A percentile compares a stretch with the other conserved stretches of the same genome.
phyloP scores from a whole-genome alignment of 2,113 vertebrate species.

The Takifugu bimaculatus region DNA sequence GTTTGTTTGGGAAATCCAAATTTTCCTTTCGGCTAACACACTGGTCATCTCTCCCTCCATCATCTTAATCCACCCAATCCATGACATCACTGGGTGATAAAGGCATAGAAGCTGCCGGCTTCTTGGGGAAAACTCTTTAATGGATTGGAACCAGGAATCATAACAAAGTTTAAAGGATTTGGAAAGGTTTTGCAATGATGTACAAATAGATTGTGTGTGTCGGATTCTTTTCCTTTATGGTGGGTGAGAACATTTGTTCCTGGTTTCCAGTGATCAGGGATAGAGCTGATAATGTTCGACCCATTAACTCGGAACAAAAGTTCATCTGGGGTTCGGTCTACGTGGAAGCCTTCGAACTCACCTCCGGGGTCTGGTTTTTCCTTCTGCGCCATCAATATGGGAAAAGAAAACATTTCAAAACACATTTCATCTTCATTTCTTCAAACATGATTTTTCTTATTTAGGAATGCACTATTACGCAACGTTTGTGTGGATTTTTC shows the following conservation, averaged over 20 bases:
- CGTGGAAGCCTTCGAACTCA: conserved; percentile 9
- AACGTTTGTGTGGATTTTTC: conserved; percentile 20
- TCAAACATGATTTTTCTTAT: conserved; percentile 16
- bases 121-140: conserved; percentile 51
- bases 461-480: conserved; percentile 35
- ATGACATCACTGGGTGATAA: conserved; percentile 66
- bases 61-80: conserved; percentile 52
- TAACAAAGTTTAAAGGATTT: conserved; percentile 65
- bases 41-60: conserved; percentile 39
- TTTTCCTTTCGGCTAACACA: conserved; percentile 49
- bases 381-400: neutral
- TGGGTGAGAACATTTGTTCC: conserved; percentile 54
- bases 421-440: neutral
- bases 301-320: conserved; percentile 32
- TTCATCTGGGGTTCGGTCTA: conserved; percentile 27
- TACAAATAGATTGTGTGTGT: conserved; percentile 38
- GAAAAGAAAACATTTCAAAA: no score
- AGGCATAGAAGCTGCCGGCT: conserved; percentile 31
- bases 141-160: conserved; percentile 43
- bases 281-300: conserved; percentile 33
- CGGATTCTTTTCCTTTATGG: conserved; percentile 46
- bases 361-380: neutral
- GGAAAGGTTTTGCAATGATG: conserved; percentile 49
- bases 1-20: conserved; percentile 49
- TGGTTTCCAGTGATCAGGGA: conserved; percentile 41